Conservation (phyloP, 2,797 vertebrate genomes). For the Lateolabrax maculatus region DNA sequence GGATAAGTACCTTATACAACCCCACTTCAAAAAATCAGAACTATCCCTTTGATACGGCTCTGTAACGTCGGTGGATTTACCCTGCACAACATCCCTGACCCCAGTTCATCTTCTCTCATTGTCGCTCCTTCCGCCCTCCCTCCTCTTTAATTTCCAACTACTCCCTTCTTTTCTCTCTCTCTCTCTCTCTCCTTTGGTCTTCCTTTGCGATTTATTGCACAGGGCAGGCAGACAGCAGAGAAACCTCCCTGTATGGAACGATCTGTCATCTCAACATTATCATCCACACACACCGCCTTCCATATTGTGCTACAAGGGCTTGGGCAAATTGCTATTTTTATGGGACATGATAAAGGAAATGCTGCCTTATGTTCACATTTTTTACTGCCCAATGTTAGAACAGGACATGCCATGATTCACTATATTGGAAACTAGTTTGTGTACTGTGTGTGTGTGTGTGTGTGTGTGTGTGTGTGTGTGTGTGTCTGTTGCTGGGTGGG, state of each 20-base stretch:
- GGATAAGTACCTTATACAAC: no score
- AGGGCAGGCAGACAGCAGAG: slow-evolving; percentile 89
- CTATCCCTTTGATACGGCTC: no score
- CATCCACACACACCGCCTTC: slow-evolving; percentile 95
- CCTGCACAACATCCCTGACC: slow-evolving; percentile 60
- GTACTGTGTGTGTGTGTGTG: slow-evolving; percentile 44
- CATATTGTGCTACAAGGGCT: slow-evolving; percentile 95
- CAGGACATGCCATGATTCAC: slow-evolving; percentile 81
- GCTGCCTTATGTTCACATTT: slow-evolving; percentile 96
- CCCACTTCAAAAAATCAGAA: no score
- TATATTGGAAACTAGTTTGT: slow-evolving; percentile 75
- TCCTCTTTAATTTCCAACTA: slow-evolving; percentile 66
- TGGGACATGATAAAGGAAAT: slow-evolving; percentile 98
- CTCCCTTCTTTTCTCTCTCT: slow-evolving; percentile 26
- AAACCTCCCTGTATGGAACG: slow-evolving; percentile 93
- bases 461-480: slow-evolving; percentile 49
- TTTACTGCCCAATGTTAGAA: slow-evolving; percentile 89
- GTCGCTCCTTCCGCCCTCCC: slow-evolving; percentile 36
- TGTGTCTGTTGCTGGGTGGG: slow-evolving; percentile 39
- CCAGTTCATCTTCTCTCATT: slow-evolving; percentile 54
- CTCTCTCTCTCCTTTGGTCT: slow-evolving; percentile 65
- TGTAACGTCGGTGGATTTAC: slow-evolving; percentile 25
- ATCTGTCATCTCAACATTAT: slow-evolving; percentile 98
- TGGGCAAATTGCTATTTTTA: slow-evolving; percentile 98
- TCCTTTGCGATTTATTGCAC: slow-evolving; percentile 91